phyloP scores from a whole-genome alignment of 2,113 vertebrate species.

The Syngnathus floridae region DNA sequence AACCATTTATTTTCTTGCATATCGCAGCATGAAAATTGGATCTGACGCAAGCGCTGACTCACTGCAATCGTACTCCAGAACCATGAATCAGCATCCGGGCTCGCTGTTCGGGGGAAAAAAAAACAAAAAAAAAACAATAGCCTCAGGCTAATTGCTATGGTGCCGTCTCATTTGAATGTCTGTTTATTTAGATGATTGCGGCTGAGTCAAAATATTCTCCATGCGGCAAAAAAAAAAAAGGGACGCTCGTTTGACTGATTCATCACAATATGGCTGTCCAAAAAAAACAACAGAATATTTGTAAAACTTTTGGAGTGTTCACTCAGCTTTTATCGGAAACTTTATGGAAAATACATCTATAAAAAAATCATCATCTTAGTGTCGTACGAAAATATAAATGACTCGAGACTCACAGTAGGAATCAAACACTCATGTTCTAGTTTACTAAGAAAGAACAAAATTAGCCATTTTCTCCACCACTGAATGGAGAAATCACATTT shows the following conservation, averaged over 20 bases:
- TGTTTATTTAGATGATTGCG: background rate
- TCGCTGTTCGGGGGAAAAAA: background rate
- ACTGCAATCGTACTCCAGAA: background rate
- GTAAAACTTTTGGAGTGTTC: background rate
- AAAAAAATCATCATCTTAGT: too few relatives aligned
- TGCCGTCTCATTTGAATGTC: background rate
- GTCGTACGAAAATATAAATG: background rate
- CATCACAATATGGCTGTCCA: background rate
- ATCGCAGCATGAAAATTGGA: background rate
- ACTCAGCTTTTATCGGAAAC: background rate
- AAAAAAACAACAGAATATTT: background rate
- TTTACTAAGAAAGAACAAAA: conserved; percentile 42
- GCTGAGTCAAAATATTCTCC: background rate
- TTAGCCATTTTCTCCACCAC: conserved; percentile 60
- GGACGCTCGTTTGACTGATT: background rate
- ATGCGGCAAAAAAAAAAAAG: background rate
- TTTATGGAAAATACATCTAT: too few relatives aligned
- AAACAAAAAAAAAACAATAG: background rate
- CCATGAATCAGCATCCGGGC: background rate
- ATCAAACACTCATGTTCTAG: conserved; percentile 43
- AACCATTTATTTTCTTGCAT: background rate
- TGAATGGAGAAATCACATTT: conserved; percentile 61
- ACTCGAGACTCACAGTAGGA: background rate
- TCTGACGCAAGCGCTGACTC: background rate
- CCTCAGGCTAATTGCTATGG: conserved; percentile 2